A percentile compares a stretch with the other conserved stretches of the same genome.
Evolutionary conservation across 2,113 vertebrate genomes (phyloP).

Genomic region (Tympanuchus pallidicinctus): DNA sequence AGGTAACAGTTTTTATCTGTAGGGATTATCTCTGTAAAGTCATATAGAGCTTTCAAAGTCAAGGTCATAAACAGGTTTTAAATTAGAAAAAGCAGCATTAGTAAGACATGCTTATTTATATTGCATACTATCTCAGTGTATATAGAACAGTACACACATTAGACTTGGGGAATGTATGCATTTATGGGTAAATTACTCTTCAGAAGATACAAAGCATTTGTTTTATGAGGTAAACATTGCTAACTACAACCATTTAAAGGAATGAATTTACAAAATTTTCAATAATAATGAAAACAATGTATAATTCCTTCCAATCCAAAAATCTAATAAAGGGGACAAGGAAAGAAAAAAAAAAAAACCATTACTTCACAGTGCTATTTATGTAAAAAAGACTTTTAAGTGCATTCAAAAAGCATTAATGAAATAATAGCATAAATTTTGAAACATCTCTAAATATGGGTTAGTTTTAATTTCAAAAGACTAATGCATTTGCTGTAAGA

Average conservation of each 20-base stretch:
- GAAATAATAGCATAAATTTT: not conserved
- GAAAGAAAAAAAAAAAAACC: not conserved
- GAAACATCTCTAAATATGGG: not conserved
- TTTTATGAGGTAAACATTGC: slow-evolving; percentile 58
- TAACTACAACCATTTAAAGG: slow-evolving; percentile 56
- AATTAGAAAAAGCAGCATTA: slow-evolving; percentile 7
- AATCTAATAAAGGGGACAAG: not conserved
- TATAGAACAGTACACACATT: not conserved
- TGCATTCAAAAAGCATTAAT: not conserved
- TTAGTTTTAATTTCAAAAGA: not conserved
- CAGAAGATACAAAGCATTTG: slow-evolving; percentile 48
- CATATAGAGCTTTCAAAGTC: slow-evolving; percentile 37
- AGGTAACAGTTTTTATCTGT: not conserved
- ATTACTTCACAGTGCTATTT: not conserved
- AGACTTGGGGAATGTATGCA: not conserved
- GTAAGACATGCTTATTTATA: slow-evolving; percentile 24
- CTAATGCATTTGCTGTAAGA: not conserved
- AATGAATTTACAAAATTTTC: slow-evolving; percentile 26
- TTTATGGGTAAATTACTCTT: slow-evolving; percentile 40
- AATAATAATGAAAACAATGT: slow-evolving; percentile 13
- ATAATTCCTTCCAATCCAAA: slow-evolving; percentile 42
- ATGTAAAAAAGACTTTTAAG: not conserved
- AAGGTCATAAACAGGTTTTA: slow-evolving; percentile 47
- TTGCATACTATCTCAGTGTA: not conserved
- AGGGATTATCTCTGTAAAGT: slow-evolving; percentile 6